These are phyloP conservation scores for Drosophila lacertosa DNA, from an alignment of 1,140 invertebrate genomes.

Conservation along the genomic window DNA sequence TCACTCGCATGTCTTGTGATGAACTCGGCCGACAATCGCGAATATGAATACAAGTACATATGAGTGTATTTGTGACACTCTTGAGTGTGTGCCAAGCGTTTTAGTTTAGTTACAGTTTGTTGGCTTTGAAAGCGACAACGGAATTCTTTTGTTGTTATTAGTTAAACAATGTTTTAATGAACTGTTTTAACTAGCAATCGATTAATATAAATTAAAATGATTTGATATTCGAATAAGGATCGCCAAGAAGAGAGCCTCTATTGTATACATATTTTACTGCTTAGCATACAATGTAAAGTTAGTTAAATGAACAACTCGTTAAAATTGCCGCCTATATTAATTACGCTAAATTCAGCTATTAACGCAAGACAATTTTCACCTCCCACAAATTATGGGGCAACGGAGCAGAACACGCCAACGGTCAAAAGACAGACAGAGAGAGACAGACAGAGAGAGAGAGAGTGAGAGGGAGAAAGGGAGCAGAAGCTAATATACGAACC, in stretches of 20 bases:
- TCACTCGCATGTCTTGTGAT: constrained; percentile 42
- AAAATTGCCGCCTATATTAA: constrained; percentile 55
- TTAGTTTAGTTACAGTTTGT: constrained; percentile 81
- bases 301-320: constrained; percentile 35
- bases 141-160: constrained; percentile 35
- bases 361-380: constrained; percentile 78
- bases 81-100: constrained; percentile 52
- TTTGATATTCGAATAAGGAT: constrained; percentile 5
- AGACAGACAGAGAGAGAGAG: constrained; percentile 7
- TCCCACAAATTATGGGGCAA: constrained; percentile 68
- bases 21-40: constrained; percentile 15
- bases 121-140: constrained; percentile 82
- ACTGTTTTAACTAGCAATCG: neutral
- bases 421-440: constrained; percentile 7
- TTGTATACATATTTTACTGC: constrained; percentile 22
- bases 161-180: too few relatives aligned
- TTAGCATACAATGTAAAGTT: constrained; percentile 66
- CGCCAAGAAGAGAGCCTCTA: neutral
- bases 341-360: constrained; percentile 77
- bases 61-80: constrained; percentile 44
- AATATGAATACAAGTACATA: constrained; percentile 35
- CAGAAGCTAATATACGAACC: constrained; percentile 16
- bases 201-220: too few relatives aligned
- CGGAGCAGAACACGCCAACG: constrained; percentile 59
- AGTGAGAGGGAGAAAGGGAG: neutral